A percentile compares a stretch with the other conserved stretches of the same genome.
Conservation (phyloP, 2,888 invertebrate species). For the Oxycera nigricornis region DNA sequence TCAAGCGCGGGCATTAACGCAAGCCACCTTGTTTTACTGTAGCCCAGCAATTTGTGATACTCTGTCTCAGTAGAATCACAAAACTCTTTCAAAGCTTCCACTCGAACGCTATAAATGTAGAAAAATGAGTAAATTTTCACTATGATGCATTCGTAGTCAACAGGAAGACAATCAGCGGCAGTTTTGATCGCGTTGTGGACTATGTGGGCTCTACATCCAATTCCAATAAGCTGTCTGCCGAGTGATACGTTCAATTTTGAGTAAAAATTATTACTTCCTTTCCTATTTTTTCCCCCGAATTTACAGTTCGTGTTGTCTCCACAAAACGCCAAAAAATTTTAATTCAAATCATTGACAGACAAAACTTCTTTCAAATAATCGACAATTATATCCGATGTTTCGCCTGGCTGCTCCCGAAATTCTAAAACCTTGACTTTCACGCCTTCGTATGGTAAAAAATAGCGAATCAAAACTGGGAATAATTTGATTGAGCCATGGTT, state of each 20-base stretch:
- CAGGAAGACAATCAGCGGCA: constrained; percentile 48
- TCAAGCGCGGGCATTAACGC: constrained; percentile 40
- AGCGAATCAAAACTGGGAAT: constrained; percentile 6
- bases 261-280: constrained; percentile 48
- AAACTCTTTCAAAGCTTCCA: constrained; percentile 44
- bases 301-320: constrained; percentile 50
- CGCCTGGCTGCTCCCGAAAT: not conserved
- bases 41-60: constrained; percentile 42
- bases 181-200: constrained; percentile 32
- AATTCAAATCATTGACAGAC: not conserved
- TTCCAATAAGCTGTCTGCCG: constrained; percentile 47
- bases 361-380: constrained; percentile 13
- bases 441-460: not conserved
- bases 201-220: constrained; percentile 51
- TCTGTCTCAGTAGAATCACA: constrained; percentile 35
- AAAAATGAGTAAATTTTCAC: constrained; percentile 49
- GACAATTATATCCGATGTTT: constrained; percentile 27
- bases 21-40: constrained; percentile 43
- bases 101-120: constrained; percentile 49
- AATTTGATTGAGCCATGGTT: constrained; percentile 37
- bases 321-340: constrained; percentile 1
- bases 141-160: constrained; percentile 41
- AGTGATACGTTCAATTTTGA: constrained; percentile 45
- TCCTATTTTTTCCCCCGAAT: constrained; percentile 48
- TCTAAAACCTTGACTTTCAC: constrained; percentile 10